Evolutionary conservation across 2,888 invertebrate species (phyloP).

Genomic region (Callimorpha dominula): DNA sequence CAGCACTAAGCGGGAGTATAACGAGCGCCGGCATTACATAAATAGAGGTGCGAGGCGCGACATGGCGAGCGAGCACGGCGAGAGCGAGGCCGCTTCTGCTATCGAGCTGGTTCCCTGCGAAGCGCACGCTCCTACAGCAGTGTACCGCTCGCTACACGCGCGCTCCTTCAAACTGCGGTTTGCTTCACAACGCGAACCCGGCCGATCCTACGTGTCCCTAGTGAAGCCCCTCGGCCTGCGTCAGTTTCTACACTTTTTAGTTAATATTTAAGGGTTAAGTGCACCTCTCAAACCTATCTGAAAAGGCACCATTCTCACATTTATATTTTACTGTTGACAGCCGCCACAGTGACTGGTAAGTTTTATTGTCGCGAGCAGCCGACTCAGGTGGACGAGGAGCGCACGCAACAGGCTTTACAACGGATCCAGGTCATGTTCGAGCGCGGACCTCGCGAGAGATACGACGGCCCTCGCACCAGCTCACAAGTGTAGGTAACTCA

Average conservation of each 20-base stretch:
- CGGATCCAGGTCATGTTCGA: conserved; percentile 61
- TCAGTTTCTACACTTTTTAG: conserved; percentile 49
- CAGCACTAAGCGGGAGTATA: not conserved
- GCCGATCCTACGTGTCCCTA: conserved; percentile 76
- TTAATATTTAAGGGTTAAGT: not conserved
- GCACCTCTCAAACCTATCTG: not conserved
- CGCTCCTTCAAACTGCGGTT: conserved; percentile 78
- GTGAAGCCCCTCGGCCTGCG: conserved; percentile 73
- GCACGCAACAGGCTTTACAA: conserved; percentile 45
- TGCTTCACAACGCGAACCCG: conserved; percentile 74
- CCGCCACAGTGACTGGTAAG: conserved; percentile 72
- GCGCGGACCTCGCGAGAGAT: conserved; percentile 60
- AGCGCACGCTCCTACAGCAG: not conserved
- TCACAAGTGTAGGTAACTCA: conserved; percentile 60
- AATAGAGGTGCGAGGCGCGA: too few relatives aligned
- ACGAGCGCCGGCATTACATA: not conserved
- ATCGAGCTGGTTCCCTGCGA: conserved; percentile 25
- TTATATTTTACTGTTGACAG: conserved; percentile 49
- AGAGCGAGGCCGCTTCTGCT: conserved; percentile 11
- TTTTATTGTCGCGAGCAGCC: conserved; percentile 56
- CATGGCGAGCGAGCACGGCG: conserved; percentile 7
- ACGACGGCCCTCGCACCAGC: conserved; percentile 57
- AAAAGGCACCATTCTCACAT: not conserved
- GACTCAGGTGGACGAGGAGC: conserved; percentile 31
- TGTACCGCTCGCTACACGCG: conserved; percentile 42